Base-by-base conservation (phyloP, 2,888 invertebrate genomes). In the Allacma fusca region DNA sequence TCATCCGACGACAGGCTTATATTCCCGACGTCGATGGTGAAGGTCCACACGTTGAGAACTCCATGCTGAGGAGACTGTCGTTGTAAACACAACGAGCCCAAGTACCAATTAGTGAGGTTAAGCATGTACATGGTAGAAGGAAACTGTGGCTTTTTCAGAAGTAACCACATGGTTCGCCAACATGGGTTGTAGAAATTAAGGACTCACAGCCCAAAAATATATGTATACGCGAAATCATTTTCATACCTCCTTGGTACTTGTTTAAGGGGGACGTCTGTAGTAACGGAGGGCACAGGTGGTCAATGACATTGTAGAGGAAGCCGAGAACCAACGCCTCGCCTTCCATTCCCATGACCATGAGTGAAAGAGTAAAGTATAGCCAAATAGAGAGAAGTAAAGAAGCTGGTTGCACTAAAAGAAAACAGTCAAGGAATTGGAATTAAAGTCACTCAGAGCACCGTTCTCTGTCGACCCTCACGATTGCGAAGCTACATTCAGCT, bases 291-390 rank as follows among this genome's bases (percentile, higher is more conserved):
- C 26, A 70, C 70, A 70, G 70, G 70, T 70, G 70, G 70, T 70
- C 70, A 70, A 70, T 50, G 70, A 70, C 70, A 70, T 24, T 70
- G 21, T 43, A 50, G 44, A 70, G 70, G 70, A 70, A 70, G 70
- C 70, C 70, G 28, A 44, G 44, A 70, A 24, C 50, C 50, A 70
- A 70, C 44, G 70, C 70, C 70, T 70, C 70, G 44, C 24, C 23
- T 44, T 34, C 23, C 44, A 43, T 68, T 70, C 28, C 50, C 40
- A 68, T 68, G 68, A 68, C 21, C 21, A 50, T 70, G 70, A 70
- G 50, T 50, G 26, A 70, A 70, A 1, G 50, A 50, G 12, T 44
- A 43, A 62, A 16, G 9, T 50, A 50, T n/a, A 50, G 24, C 12
- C 24, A 62, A 62, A 26, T 62, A 62, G 9, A 62, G 23, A 24